These are phyloP conservation scores for Scomber colias DNA, from an alignment of 2,113 vertebrate genomes.

Conservation along the genomic window DNA sequence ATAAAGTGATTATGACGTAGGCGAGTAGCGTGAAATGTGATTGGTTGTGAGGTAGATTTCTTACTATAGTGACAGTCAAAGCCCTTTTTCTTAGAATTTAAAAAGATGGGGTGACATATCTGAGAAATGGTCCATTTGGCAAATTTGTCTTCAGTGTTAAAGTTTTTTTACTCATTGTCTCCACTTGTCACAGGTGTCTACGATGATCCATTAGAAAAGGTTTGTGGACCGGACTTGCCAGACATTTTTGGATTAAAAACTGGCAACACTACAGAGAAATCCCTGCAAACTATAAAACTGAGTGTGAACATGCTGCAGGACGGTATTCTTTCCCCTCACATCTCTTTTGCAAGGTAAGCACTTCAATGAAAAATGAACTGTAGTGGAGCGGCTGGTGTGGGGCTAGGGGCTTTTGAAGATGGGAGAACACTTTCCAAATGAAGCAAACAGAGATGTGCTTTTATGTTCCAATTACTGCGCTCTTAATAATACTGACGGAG, in stretches of 20 bases:
- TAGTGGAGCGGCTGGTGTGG: background rate
- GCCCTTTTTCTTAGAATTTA: background rate
- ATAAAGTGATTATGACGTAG: conserved; percentile 52
- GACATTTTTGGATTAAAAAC: conserved; percentile 20
- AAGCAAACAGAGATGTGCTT: conserved; percentile 36
- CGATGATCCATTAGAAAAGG: conserved; percentile 19
- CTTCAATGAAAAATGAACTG: conserved; percentile 40
- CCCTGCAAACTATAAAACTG: conserved; percentile 50
- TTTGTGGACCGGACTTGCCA: conserved; percentile 12
- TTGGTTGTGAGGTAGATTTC: conserved; percentile 25
- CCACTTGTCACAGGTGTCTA: conserved; percentile 1
- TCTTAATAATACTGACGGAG: conserved; percentile 37
- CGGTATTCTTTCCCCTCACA: conserved; percentile 29
- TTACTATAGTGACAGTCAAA: conserved; percentile 17
- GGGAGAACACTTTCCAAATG: conserved; percentile 10
- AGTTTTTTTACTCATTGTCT: conserved; percentile 15
- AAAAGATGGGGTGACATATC: background rate
- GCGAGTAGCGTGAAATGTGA: conserved; percentile 48
- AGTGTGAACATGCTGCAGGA: conserved; percentile 54
- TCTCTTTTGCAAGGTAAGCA: conserved; percentile 68
- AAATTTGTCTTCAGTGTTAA: background rate
- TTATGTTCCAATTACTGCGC: conserved; percentile 55
- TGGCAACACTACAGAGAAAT: conserved; percentile 20
- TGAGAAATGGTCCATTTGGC: background rate
- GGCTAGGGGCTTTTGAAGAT: conserved; percentile 30